These are phyloP conservation scores for Meiosimyza decipiens DNA, from an alignment of 2,888 invertebrate species.

Conservation along the genomic window DNA sequence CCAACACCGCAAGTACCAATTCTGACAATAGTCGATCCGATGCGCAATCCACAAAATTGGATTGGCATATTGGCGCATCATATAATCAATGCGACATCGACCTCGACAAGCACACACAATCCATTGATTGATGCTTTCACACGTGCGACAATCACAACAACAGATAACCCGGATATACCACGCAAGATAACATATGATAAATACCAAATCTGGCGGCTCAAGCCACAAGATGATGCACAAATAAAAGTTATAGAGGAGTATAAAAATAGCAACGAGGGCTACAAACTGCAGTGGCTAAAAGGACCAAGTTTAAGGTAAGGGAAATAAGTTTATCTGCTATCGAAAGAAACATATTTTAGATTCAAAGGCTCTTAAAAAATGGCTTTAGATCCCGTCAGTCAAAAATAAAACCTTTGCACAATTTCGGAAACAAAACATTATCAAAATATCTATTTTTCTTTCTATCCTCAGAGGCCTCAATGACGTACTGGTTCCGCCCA, in stretches of 20 bases:
- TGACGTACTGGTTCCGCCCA: conserved; percentile 80
- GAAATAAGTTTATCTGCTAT: not conserved
- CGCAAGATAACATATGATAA: conserved; percentile 65
- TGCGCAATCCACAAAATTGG: conserved; percentile 65
- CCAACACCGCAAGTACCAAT: conserved; percentile 64
- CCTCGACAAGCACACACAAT: conserved; percentile 51
- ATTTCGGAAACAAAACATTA: not conserved
- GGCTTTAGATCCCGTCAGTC: not conserved
- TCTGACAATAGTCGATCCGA: conserved; percentile 62
- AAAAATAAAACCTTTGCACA: not conserved
- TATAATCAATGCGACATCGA: conserved; percentile 59
- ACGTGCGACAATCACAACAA: conserved; percentile 46
- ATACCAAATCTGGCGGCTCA: conserved; percentile 69
- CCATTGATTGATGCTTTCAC: conserved; percentile 54
- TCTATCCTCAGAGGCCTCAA: conserved; percentile 67
- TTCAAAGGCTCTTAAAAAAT: no score
- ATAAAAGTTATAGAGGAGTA: conserved; percentile 67
- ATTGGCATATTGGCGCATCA: conserved; percentile 65
- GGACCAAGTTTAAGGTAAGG: conserved; percentile 68
- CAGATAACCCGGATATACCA: conserved; percentile 51
- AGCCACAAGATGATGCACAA: conserved; percentile 66
- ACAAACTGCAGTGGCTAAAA: conserved; percentile 72
- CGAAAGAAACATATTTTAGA: not conserved
- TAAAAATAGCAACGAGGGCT: conserved; percentile 67
- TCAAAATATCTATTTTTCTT: not conserved